Base-by-base conservation (phyloP, 1,140 invertebrate genomes). In the Cydia amplana region DNA sequence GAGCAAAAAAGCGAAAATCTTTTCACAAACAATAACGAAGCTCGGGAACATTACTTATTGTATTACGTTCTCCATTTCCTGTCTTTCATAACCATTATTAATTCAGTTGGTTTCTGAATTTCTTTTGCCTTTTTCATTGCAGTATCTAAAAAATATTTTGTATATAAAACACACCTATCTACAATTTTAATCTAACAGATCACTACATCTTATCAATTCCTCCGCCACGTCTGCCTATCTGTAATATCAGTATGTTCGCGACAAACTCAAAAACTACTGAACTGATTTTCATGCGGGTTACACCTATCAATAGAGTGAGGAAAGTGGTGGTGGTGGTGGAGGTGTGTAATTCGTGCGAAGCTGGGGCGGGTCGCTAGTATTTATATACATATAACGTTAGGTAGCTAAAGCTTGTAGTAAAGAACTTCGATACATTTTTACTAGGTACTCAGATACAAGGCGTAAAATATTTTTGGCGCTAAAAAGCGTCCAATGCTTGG, bases 401-500 rank as follows among this genome's bases (percentile, higher is more conserved):
- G 55, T 60, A 23, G 4, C 5, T 18, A 18, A 18, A 3, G 55
- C 55, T 23, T 60, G 65, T 0, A 43, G 65, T 18, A 36, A 40
- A 40, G 36, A 40, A 70, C 32, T 20, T 70, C 28, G 32, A 70
- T n/a, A 36, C 65, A 40, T 70, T 70, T 70, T 70, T 70, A 70
- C 65, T 23, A 4, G 28, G 28, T 28, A 43, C 65, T 36, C 65
- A 40, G n/a, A 70, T 70, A 70, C 65, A 43, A 40, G 28, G 28
- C 65, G 65, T 70, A 70, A 76, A 81, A 83, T 77, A 79, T 81
- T 83, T 85, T 84, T 80, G 74, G 77, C 74, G 75, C 75, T 82
- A 83, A 83, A 85, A 83, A 83, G 75, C 76, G 74, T 74, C 77
- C 77, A 82, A 81, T 81, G 79, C 77, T 25, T 72, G 77, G 76